Conservation (phyloP, 2,113 vertebrate genomes). For the Manacus vitellinus region DNA sequence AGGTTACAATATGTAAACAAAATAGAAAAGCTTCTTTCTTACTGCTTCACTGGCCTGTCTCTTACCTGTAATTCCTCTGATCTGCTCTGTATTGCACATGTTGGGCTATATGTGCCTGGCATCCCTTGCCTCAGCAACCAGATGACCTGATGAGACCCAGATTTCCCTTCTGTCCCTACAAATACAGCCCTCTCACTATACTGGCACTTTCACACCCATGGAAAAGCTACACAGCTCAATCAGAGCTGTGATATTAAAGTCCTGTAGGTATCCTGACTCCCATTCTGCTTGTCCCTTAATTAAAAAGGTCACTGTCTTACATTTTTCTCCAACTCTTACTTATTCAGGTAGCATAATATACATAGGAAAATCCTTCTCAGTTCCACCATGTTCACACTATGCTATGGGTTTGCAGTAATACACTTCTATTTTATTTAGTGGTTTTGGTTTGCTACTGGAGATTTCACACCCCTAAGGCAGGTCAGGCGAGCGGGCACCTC, state of each 20-base stretch:
- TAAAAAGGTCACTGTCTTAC: not conserved
- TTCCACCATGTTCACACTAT: rapidly evolving
- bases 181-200: not conserved
- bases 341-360: not conserved
- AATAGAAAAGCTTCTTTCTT: not conserved
- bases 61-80: not conserved
- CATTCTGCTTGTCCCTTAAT: not conserved
- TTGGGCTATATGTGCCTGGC: rapidly evolving
- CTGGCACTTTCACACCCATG: not conserved
- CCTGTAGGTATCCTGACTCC: not conserved
- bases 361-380: not conserved
- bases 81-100: not conserved
- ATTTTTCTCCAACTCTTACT: not conserved
- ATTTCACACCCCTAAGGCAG: not conserved
- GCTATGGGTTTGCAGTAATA: not conserved
- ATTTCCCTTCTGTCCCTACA: not conserved
- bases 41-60: not conserved
- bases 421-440: not conserved
- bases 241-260: not conserved
- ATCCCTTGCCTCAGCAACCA: not conserved
- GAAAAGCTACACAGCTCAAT: not conserved
- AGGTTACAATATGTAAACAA: not conserved
- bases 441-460: not conserved
- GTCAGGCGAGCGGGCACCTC: not conserved
- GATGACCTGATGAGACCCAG: not conserved